Conservation (phyloP, 2,797 vertebrate species). For the Sebastiscus albofasciatus region DNA sequence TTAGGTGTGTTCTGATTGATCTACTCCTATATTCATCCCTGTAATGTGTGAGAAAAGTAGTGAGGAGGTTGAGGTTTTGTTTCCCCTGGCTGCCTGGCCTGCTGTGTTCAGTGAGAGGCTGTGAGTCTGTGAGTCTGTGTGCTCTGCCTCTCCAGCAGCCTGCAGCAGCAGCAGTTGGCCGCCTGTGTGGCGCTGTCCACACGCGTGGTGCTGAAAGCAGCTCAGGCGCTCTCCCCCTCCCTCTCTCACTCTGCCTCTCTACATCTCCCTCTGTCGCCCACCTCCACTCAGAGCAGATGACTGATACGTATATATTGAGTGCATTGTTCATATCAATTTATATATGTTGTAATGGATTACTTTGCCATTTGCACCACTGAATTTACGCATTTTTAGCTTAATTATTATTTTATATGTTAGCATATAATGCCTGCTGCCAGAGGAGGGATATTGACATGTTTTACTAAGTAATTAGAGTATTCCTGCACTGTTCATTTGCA, state of each 20-base stretch:
- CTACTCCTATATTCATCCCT: neutral
- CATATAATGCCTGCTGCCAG: neutral
- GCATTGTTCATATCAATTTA: neutral
- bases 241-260: constrained; percentile 20
- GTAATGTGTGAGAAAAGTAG: neutral
- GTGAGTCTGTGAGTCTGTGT: neutral
- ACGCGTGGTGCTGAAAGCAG: constrained; percentile 81
- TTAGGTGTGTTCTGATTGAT: neutral
- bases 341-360: accelerated
- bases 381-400: neutral
- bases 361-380: neutral
- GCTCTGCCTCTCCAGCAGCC: constrained; percentile 24
- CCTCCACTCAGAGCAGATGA: neutral
- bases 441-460: neutral
- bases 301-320: neutral
- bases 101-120: neutral
- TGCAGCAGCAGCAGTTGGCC: constrained; percentile 72
- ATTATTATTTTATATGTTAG: neutral
- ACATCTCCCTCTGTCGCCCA: constrained; percentile 58
- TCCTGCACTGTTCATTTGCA: no score
- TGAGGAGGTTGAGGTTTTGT: neutral
- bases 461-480: neutral
- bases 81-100: neutral
- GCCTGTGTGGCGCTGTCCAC: constrained; percentile 85
- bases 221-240: constrained; percentile 23